phyloP scores from a whole-genome alignment of 2,888 invertebrate genomes.

The Dicranocentrus wangi region DNA sequence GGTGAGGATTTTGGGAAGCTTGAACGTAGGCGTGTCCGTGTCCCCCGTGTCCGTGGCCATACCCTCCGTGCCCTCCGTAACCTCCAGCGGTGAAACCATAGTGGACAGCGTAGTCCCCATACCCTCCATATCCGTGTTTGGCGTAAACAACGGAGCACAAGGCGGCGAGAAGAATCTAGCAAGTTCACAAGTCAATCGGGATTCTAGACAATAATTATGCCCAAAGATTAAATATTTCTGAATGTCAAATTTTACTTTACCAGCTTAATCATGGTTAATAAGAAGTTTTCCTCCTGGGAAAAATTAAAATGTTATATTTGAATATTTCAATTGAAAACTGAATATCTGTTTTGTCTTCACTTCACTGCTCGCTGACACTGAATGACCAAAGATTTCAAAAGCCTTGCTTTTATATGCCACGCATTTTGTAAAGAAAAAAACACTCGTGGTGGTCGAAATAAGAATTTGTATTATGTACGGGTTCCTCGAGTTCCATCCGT shows the following conservation, averaged over 20 bases:
- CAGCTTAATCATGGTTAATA: conserved; percentile 38
- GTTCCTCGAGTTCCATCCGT: too few species aligned
- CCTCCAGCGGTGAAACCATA: conserved; percentile 35
- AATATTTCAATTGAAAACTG: background rate
- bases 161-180: conserved; percentile 36
- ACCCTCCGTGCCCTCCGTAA: conserved; percentile 28
- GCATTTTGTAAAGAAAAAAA: too few species aligned
- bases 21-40: conserved; percentile 26
- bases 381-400: conserved; percentile 45
- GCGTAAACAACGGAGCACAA: conserved; percentile 27
- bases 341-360: conserved; percentile 16
- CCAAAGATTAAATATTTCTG: background rate
- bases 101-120: conserved; percentile 25
- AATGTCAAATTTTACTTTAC: conserved; percentile 2
- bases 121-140: conserved; percentile 34
- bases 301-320: background rate
- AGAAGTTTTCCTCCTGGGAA: too few species aligned
- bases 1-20: conserved; percentile 26
- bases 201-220: too few species aligned
- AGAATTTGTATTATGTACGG: too few species aligned
- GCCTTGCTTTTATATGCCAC: conserved; percentile 35
- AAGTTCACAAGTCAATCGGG: too few species aligned
- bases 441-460: too few species aligned
- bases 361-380: conserved; percentile 40
- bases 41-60: conserved; percentile 26